phyloP scores from a whole-genome alignment of 1,140 invertebrate genomes.

The Orchestia grillus region DNA sequence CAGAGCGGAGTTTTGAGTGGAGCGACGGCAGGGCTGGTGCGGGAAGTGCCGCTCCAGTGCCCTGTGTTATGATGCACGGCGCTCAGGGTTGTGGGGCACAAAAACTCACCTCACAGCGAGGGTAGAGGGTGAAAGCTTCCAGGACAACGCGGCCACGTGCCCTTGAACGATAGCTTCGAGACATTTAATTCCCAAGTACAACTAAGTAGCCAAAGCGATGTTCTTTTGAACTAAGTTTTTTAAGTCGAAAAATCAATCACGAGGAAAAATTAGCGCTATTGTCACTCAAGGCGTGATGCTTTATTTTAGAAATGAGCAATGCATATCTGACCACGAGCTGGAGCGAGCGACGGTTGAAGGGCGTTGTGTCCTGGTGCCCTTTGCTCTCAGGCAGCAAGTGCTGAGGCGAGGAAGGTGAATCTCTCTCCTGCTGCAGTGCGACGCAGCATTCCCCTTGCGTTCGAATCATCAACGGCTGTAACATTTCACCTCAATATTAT shows the following conservation, averaged over 20 bases:
- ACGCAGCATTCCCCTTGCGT: not conserved
- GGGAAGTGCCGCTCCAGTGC: not conserved
- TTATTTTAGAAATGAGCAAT: not conserved
- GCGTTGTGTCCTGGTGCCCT: slow-evolving; percentile 20
- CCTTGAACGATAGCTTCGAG: not conserved
- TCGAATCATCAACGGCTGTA: not conserved
- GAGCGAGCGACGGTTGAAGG: not conserved
- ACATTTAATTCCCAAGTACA: not conserved
- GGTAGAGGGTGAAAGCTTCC: slow-evolving; percentile 23
- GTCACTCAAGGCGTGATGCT: not conserved
- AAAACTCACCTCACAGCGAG: slow-evolving; percentile 14
- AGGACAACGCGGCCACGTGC: not conserved
- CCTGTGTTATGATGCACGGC: slow-evolving; percentile 1
- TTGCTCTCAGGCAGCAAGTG: not conserved
- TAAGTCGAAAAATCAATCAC: not conserved
- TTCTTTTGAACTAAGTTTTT: not conserved
- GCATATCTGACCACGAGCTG: not conserved
- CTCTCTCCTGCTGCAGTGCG: not conserved
- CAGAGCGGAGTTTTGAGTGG: not conserved
- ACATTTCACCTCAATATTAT: not conserved
- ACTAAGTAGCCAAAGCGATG: not conserved
- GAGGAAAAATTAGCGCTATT: not conserved
- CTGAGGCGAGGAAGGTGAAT: not conserved
- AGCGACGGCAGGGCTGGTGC: not conserved
- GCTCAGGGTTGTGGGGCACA: not conserved